A percentile compares a stretch with the other conserved stretches of the same genome.
These are phyloP conservation scores for Lagria hirta DNA, from an alignment of 2,888 invertebrate species.

Conservation along the genomic window DNA sequence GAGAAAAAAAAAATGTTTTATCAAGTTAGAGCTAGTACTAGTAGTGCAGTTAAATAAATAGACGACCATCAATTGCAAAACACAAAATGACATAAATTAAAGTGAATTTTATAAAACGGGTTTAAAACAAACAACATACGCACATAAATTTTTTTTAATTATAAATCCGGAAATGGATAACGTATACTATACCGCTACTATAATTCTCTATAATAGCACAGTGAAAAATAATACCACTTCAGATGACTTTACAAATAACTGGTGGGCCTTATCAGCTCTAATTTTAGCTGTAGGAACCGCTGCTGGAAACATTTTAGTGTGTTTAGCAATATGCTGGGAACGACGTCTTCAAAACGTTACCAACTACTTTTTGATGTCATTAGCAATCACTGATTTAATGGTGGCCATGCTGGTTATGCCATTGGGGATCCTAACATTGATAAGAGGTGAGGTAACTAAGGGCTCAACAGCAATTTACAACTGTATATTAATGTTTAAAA, in stretches of 20 bases:
- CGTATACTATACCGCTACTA: conserved; percentile 51
- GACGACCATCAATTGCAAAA: too few relatives aligned
- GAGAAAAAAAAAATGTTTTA: too few relatives aligned
- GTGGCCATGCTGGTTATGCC: conserved; percentile 97
- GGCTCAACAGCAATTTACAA: too few relatives aligned
- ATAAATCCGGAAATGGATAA: conserved; percentile 37
- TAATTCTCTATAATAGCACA: conserved; percentile 40
- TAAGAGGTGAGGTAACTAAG: conserved; percentile 83
- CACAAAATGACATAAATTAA: too few relatives aligned
- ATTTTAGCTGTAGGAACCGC: conserved; percentile 82
- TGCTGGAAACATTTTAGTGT: conserved; percentile 91
- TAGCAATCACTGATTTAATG: conserved; percentile 93
- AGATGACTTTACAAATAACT: conserved; percentile 60
- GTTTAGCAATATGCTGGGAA: conserved; percentile 90
- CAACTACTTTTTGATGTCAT: conserved; percentile 94
- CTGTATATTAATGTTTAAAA: too few relatives aligned
- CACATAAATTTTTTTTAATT: too few relatives aligned
- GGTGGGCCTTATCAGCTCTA: conserved; percentile 80
- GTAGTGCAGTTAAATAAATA: too few relatives aligned
- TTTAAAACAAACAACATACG: too few relatives aligned
- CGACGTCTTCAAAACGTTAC: conserved; percentile 93
- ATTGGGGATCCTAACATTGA: conserved; percentile 79
- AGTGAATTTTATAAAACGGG: too few relatives aligned
- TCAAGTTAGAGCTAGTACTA: too few relatives aligned
- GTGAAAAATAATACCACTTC: conserved; percentile 9